A percentile compares a stretch with the other conserved stretches of the same genome.
Evolutionary conservation across 2,113 vertebrate species (phyloP).

Genomic region (Polyodon spathula): DNA sequence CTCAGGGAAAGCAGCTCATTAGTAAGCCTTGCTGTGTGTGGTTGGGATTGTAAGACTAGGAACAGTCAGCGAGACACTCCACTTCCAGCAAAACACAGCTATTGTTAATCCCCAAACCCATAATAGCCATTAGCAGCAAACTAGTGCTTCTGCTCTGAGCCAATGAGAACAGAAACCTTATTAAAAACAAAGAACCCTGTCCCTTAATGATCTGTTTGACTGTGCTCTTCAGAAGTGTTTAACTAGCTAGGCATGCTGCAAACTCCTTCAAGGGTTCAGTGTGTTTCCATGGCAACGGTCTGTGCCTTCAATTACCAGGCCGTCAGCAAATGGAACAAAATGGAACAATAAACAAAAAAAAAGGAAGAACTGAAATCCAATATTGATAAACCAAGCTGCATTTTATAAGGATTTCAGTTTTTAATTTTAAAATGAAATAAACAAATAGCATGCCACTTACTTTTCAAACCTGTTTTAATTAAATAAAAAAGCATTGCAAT

Average conservation of each 20-base stretch:
- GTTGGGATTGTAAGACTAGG: neutral
- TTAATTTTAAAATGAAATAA: conserved; percentile 14
- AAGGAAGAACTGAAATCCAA: conserved; percentile 23
- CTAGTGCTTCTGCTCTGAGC: neutral
- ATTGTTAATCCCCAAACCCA: neutral
- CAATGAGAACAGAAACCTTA: neutral
- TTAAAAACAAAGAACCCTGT: neutral
- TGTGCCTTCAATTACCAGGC: conserved; percentile 33
- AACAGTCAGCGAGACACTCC: neutral
- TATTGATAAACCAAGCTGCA: conserved; percentile 20
- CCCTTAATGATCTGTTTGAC: neutral
- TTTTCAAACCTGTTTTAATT: no score
- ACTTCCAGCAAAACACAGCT: neutral
- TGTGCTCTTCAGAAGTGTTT: neutral
- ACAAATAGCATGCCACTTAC: conserved; percentile 8
- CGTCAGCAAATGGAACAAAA: conserved; percentile 25
- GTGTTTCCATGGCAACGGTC: conserved; percentile 44
- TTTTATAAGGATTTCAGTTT: conserved; percentile 11
- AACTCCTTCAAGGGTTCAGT: conserved; percentile 31
- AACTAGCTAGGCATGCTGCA: conserved; percentile 11
- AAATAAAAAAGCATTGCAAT: no score
- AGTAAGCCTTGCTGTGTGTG: neutral
- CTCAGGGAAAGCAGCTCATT: neutral
- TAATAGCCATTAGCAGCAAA: neutral
- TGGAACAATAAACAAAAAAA: conserved; percentile 19